Evolutionary conservation across 2,113 vertebrate species (phyloP), one percentile per base, ranked within the genome.

Genomic region (Abramis brama): DNA sequence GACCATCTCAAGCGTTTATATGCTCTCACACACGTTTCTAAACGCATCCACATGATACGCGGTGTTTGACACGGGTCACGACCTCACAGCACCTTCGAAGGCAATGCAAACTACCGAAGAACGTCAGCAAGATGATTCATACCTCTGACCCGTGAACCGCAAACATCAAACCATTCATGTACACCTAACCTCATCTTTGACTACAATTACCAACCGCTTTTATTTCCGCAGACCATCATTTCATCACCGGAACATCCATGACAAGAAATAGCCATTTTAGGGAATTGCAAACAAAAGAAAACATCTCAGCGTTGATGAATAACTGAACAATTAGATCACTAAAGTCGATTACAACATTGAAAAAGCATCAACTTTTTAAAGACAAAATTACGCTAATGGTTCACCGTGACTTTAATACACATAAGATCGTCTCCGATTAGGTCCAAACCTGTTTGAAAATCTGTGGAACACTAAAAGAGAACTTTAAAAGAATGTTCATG

Each of bases 201-300:
- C 85, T 85, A 73, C 60, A 87, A 86, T 89, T 83, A 79, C 59
- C 39, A 57, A 45, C 7, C 17, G 5, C 21, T 60, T 74, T 84
- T 73, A 79, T 82, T 39, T 79, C 82, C 62, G 70, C 71, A 62
- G 50, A 75, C 64, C 19, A 68, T 59, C 15, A 75, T 74, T 83
- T 86, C 78, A 89, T 79, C 50, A 39, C 60, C 36, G 64, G 66
- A 86, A 21, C 33, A 47, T 81, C 84, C 30, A 23, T 19, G 6
- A 73, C 45, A 52, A 52, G 33, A 59, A n/a, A 64, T 12, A 55
- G 23, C 5, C 12, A 33, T 39, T 60, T 83, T 83, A 36, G 23
- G 19, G 33, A 36, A 71, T 10, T 43, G 70, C 70, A 43, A 73
- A 71, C 68, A 21, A 39, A 70, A 9, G 17, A 5, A 39, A 43